Conservation (phyloP, 2,888 invertebrate species). For the Cerastis rubricosa region DNA sequence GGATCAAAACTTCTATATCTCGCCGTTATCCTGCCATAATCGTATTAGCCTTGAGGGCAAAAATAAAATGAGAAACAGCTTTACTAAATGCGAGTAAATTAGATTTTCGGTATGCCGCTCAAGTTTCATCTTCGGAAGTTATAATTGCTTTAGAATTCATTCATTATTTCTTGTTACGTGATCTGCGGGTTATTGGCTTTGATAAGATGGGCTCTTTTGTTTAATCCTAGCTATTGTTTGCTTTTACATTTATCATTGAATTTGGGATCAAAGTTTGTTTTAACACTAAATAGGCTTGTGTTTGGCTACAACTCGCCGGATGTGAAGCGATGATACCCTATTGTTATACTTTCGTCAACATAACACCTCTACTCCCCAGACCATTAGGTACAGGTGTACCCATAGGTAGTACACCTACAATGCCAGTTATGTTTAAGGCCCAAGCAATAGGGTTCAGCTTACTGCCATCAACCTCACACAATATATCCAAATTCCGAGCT, state of each 20-base stretch:
- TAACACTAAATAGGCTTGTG: too few species aligned
- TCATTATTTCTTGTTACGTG: slow-evolving; percentile 6
- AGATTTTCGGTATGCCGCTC: slow-evolving; percentile 16
- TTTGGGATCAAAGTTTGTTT: too few species aligned
- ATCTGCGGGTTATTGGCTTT: background rate
- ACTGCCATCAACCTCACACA: background rate
- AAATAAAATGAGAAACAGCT: slow-evolving; percentile 15
- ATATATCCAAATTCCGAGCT: background rate
- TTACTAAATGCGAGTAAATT: slow-evolving; percentile 28
- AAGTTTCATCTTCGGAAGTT: slow-evolving; percentile 20
- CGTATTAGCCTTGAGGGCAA: background rate
- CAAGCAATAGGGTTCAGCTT: background rate
- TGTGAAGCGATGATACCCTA: too few species aligned
- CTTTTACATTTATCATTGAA: background rate
- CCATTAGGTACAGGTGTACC: background rate
- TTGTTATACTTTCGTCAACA: background rate
- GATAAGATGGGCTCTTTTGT: background rate
- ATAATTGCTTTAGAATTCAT: slow-evolving; percentile 31
- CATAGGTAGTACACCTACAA: background rate
- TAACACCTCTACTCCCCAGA: background rate
- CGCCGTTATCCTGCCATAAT: background rate
- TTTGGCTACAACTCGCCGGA: too few species aligned
- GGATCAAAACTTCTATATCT: slow-evolving; percentile 43
- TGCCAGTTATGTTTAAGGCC: background rate
- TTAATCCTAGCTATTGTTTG: background rate